Base-by-base conservation (phyloP, 1,140 invertebrate genomes). In the Drosophila quadrilineata region DNA sequence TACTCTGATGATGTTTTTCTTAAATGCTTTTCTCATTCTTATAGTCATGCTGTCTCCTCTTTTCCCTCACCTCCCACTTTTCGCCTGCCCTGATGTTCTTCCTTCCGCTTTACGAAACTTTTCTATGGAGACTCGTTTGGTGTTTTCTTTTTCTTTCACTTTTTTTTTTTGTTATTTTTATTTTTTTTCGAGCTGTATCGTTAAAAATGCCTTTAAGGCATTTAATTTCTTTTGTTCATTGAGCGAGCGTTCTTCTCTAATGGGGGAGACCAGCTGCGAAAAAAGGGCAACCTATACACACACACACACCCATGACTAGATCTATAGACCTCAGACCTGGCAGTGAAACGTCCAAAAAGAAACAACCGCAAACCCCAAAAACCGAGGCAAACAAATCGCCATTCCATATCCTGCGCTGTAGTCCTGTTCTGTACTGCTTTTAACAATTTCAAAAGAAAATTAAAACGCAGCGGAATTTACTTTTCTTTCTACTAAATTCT, bases 371-470 rank as follows among this genome's bases (percentile, higher is more conserved):
- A 12, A 35, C 33, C 59, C 40, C 0, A 31, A 33, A 8, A 68
- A 46, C 67, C 31, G 35, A 60, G 48, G 70, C 57, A 75, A 84
- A 84, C 79, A 84, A 85, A 84, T 85, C 74, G 79, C 59, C 60
- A 67, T 56, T 72, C 46, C 50, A 64, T 64, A 62, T 69, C 67
- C 77, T 62, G 35, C 46, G 48, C 48, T 36, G 28, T 46, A 53
- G 24, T 69, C 50, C 64, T 57, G n/a, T n/a, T n/a, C 38, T 58
- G 56, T 62, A 36, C 59, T 74, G 24, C 77, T 85, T 79, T 79
- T 85, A 85, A 77, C 80, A 85, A 77, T 79, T 85, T 85, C 79
- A 85, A 85, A 85, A 74, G 79, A 85, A 85, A 85, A 85, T 85
- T 85, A 85, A 85, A 85, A 85, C 74, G 79, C 77, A 76, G 72